phyloP scores from a whole-genome alignment of 2,113 vertebrate species.

The Boulengeromyrus knoepffleri region DNA sequence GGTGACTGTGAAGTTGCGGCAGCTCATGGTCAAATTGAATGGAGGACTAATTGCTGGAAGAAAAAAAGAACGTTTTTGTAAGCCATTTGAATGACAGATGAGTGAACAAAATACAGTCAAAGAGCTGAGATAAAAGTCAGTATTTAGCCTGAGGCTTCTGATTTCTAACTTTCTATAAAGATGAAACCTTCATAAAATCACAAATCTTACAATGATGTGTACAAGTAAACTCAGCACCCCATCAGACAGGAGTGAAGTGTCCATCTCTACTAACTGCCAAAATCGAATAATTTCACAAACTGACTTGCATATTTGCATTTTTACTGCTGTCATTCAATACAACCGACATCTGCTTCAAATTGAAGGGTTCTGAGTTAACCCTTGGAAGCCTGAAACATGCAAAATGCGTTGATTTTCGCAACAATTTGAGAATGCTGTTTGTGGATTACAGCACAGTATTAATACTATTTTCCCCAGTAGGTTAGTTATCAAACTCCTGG shows the following conservation, averaged over 20 bases:
- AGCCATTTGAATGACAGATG: not conserved
- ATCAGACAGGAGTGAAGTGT: not conserved
- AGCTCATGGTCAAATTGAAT: conserved; percentile 32
- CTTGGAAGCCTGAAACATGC: too few relatives aligned
- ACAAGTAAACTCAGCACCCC: not conserved
- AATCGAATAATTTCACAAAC: not conserved
- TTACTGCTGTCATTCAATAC: too few relatives aligned
- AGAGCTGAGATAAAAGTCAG: not conserved
- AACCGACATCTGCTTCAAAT: too few relatives aligned
- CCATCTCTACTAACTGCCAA: not conserved
- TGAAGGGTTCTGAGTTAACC: too few relatives aligned
- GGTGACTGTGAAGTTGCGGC: conserved; percentile 6
- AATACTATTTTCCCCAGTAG: too few relatives aligned
- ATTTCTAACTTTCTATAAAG: not conserved
- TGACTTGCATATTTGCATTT: too few relatives aligned
- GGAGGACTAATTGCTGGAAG: conserved; percentile 35
- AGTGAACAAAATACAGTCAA: not conserved
- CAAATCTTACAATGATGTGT: not conserved
- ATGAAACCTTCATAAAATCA: not conserved
- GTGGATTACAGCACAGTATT: too few relatives aligned
- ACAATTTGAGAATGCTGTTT: too few relatives aligned
- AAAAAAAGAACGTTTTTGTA: not conserved
- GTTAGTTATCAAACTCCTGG: too few relatives aligned
- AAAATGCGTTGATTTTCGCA: too few relatives aligned
- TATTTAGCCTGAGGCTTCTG: not conserved